phyloP scores from a whole-genome alignment of 1,140 invertebrate species.

The Heliconius congener region DNA sequence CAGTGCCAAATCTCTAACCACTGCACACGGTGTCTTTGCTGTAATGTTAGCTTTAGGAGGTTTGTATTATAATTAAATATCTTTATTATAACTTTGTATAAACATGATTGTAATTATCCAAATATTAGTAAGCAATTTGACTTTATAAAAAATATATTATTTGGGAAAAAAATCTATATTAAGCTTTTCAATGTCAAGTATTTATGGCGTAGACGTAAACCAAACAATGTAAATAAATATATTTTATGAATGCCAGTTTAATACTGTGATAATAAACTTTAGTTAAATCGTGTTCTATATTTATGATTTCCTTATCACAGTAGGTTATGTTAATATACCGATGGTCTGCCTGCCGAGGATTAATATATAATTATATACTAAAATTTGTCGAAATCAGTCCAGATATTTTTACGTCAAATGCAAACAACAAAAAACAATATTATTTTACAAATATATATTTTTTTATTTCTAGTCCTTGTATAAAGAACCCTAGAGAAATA shows the following conservation, averaged over 20 bases:
- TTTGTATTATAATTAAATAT: slow-evolving; percentile 21
- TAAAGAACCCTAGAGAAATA: no score
- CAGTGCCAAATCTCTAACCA: slow-evolving; percentile 82
- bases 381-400: no score
- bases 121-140: no score
- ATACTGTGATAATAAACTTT: not conserved
- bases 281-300: not conserved
- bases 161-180: not conserved
- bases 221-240: not conserved
- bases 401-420: no score
- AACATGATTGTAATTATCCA: no score
- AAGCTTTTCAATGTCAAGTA: not conserved
- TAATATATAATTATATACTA: no score
- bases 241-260: not conserved
- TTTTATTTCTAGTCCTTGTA: no score
- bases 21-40: slow-evolving; percentile 74
- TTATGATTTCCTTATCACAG: not conserved
- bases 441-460: no score
- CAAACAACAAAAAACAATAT: no score
- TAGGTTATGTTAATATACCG: not conserved
- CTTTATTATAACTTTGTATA: not conserved
- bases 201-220: not conserved
- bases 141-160: not conserved
- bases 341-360: no score
- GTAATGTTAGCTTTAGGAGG: slow-evolving; percentile 74